Base-by-base conservation (phyloP, 1,140 invertebrate genomes). In the Spodoptera frugiperda region DNA sequence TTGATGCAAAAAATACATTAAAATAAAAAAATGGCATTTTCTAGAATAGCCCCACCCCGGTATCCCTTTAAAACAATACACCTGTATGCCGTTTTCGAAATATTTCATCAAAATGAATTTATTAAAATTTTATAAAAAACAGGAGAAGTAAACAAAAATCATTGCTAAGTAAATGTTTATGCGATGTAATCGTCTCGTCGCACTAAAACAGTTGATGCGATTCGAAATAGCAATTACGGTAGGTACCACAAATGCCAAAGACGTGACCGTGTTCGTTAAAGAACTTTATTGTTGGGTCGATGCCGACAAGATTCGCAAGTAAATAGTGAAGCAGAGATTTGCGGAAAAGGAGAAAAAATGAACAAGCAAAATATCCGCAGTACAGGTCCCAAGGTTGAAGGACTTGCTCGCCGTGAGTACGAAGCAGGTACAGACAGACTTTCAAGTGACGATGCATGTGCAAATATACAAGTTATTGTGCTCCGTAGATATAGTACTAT, bases 261-360 rank as follows among this genome's bases (percentile, higher is more conserved):
- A 61, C 65, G 67, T 77, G 76, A 77, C 21, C 30, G 49, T 48
- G 33, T 63, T 71, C 53, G 30, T 46, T 53, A 54, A 65, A 39
- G 33, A 46, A 48, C 25, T 10, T 59, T 71, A 33, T 59, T 44
- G 44, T 21, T 15, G 17, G 55, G 53, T 48, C 19, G 51, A 33
- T 33, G 33, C 49, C 49, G 15, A 59, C 76, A 53, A 81, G 63
- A 82, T 78, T 78, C 80, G 76, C 33, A 72, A 78, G 49, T 68
- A 77, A 82, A 79, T 79, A 74, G 78, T 57, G 67, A 73, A 82
- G 61, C 72, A 49, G 78, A 78, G 77, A 78, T 87, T 91, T 90
- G 86, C 87, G 87, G 89, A 91, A 90, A 91, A 91, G 85, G 76
- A 78, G 78, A 80, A 87, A 88, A 89, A 89, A 89, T 83, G 57